Conservation (phyloP, 1,140 invertebrate genomes). For the Drosophila seguyi region DNA sequence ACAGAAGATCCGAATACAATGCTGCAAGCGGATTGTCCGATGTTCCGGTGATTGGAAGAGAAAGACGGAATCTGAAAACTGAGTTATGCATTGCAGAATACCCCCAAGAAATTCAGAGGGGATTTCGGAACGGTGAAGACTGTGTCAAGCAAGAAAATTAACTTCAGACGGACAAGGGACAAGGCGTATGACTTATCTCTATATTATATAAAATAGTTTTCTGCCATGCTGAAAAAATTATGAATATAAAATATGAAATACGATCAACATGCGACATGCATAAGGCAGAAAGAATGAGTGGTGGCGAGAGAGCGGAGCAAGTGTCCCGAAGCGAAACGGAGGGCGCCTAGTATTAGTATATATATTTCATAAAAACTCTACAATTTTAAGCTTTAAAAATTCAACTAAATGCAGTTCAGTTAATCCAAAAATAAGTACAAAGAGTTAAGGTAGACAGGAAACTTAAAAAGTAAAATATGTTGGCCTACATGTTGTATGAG, state of each 20-base stretch:
- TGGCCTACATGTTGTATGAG: not conserved
- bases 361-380: not conserved
- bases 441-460: not conserved
- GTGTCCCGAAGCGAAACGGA: no score
- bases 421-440: not conserved
- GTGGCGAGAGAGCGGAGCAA: no score
- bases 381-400: not conserved
- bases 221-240: no score
- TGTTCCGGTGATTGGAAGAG: constrained; percentile 6
- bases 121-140: constrained; percentile 3
- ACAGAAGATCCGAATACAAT: constrained; percentile 8
- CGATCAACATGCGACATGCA: no score
- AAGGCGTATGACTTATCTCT: no score
- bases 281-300: no score
- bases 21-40: constrained; percentile 19
- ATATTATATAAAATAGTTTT: no score
- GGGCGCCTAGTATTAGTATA: not conserved
- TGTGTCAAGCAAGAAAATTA: no score
- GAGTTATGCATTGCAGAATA: constrained; percentile 5
- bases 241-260: no score
- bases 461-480: not conserved
- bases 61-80: constrained; percentile 2
- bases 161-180: no score
- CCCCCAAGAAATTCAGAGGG: not conserved
- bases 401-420: not conserved